Base-by-base conservation (phyloP, 1,140 invertebrate species). In the Diabrotica virgifera region DNA sequence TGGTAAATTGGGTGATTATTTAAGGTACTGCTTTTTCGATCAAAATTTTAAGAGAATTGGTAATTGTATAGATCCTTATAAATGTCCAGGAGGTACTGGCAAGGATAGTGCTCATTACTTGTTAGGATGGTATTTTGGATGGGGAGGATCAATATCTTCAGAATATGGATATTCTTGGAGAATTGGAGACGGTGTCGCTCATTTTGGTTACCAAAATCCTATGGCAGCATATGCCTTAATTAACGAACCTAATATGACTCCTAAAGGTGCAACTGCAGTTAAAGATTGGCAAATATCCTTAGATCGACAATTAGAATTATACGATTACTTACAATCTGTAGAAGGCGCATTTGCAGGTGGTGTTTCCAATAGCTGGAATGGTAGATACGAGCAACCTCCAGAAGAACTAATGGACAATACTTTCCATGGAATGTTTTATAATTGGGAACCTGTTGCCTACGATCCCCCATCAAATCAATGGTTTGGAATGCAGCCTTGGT, bases 401-500 rank as follows among this genome's bases (percentile, higher is more conserved):
- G 55, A 40, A n/a, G 62, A 70, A 36, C 13, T 70, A 36, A 61
- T 61, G 9, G 6, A 12, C 0, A 62, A 66, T 38, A 61, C 61
- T 13, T 70, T 70, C 58, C 64, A 70, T 52, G 68, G 68, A 10
- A 61, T 70, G 64, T 70, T 66, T 53, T 70, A 70, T 57, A 62
- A 70, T 40, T 66, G 65, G 65, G 61, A 70, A 62, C 68, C 68
- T 37, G 68, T 59, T 59, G 36, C 13, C 46, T 62, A 64, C 40
- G 63, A 69, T 60, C 67, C 67, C 8, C 67, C 67, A 51, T 69
- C 68, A 3, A 70, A 64, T 62, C 63, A 62, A 64, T 70, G 68
- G 68, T 70, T 53, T 14, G 68, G 68, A 38, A 70, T 70, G 68
- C 68, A 66, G 59, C 54, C 68, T 13, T 70, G 68, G 68, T 70